Base-by-base conservation (phyloP, 2,113 vertebrate genomes). In the Grammomys dolichurus region DNA sequence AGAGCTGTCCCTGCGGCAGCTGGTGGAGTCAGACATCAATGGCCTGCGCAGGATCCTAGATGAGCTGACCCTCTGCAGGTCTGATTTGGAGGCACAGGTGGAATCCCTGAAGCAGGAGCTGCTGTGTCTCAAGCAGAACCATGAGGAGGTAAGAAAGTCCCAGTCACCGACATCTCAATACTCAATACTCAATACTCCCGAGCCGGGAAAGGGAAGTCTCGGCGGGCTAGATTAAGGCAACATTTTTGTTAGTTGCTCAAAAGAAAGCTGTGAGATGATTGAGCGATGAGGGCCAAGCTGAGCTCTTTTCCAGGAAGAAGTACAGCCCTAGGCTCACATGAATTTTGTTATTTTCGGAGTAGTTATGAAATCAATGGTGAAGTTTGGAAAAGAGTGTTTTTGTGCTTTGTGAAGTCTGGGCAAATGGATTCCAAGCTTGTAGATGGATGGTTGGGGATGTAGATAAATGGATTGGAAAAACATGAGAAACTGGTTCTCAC, bases 91-190 rank as follows among this genome's bases (percentile, higher is more conserved):
- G 97, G 97, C 97, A 9, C 97, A 99, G 95, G 98, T 97, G 96
- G 99, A 99, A 95, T 77, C 98, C 72, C 98, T 99, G 65, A 99
- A 98, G 97, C 99, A 99, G 97, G 99, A 99, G 95, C 94, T 99
- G 73, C 98, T 99, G 96, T 98, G 94, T 92, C 99, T 99, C 28
- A 99, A 98, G 98, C 99, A 99, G 98, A 99, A 99, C 98, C 99
- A 99, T 0, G 99, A 99, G 63, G 99, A 99, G 95, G 99, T 99
- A 94, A 98, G 98, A 92, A 20, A 33, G 20, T 20, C 7, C 12
- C 20, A 56, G 67, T 0, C 26, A 31, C 33, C 3, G 12, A 5
- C 2, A 54, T 56, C 16, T 19, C 36, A 16, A 8, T 13, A 20
- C 4, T 40, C 40, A 40, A 40, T 40, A 40, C 40, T 40, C 40